Evolutionary conservation across 2,113 vertebrate genomes (phyloP), one percentile per base, ranked within the genome.

Genomic region (Ancistrus triradiatus): DNA sequence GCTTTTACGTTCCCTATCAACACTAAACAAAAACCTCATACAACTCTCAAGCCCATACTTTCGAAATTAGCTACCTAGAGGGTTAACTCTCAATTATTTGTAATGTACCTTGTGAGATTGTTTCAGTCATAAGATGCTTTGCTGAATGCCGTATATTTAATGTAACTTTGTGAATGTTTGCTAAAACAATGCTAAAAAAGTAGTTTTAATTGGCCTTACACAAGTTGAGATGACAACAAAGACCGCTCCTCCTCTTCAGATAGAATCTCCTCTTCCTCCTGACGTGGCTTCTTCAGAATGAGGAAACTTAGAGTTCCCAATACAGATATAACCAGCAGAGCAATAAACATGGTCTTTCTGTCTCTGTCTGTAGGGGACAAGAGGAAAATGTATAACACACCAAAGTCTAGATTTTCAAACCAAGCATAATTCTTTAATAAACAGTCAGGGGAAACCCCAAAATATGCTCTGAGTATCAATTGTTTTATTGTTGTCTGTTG

Each of bases 271-370:
- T 88, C 84, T 25, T 88, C 84, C 1, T 78, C 68, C 3, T 37
- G 58, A 15, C 17, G 66, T 6, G 61, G 73, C 56, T 86, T 92
- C 64, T 90, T 90, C 82, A 99, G 77, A 72, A 91, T 84, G 75
- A 99, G 91, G 80, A 99, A 96, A 56, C 92, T 86, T 67, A 99
- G 87, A 0, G 95, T 93, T 48, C 96, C 96, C 66, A 95, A 81
- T 6, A 91, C 74, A 60, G 95, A 97, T 72, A 91, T 85, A 63
- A 95, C 91, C 28, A 97, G 81, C 63, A 99, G 84, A 63, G 90
- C 88, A 31, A 91, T 90, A 63, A 97, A 98, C 70, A 97, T 88
- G 6, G 85, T 95, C 72, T 85, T 92, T 63, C 95, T 91, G 79
- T 95, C 92, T 1, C 78, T 69, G 63, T 95, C 94, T 99, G 78